phyloP scores from a whole-genome alignment of 2,797 vertebrate species.

The Clamator glandarius region DNA sequence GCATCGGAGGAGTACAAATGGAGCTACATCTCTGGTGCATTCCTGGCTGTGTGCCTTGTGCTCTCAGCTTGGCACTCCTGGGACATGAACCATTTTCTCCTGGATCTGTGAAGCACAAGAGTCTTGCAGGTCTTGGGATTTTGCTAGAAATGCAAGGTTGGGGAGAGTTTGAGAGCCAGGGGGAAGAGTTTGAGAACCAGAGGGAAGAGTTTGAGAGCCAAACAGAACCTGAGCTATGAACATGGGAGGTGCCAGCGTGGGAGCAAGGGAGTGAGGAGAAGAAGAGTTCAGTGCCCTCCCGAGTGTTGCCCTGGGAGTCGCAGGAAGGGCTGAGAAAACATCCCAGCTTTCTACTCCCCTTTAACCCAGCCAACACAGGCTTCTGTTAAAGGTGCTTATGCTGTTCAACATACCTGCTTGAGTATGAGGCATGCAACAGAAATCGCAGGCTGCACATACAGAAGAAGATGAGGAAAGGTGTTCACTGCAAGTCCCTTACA shows the following conservation, averaged over 20 bases:
- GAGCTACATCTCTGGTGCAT: background rate
- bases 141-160: background rate
- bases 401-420: background rate
- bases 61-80: background rate
- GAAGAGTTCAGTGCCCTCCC: background rate
- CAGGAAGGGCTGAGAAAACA: background rate
- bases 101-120: background rate
- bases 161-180: background rate
- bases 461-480: background rate
- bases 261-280: background rate
- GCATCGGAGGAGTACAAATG: background rate
- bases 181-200: background rate
- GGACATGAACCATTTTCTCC: accelerated
- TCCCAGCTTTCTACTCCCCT: background rate
- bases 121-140: accelerated
- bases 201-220: background rate
- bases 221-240: accelerated
- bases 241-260: background rate
- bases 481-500: background rate
- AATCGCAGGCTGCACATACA: background rate
- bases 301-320: accelerated
- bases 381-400: accelerated
- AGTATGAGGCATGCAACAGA: background rate
- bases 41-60: background rate
- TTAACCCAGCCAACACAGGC: background rate